Evolutionary conservation across 1,140 invertebrate genomes (phyloP), one percentile per base, ranked within the genome.

Genomic region (Drosophila triauraria): DNA sequence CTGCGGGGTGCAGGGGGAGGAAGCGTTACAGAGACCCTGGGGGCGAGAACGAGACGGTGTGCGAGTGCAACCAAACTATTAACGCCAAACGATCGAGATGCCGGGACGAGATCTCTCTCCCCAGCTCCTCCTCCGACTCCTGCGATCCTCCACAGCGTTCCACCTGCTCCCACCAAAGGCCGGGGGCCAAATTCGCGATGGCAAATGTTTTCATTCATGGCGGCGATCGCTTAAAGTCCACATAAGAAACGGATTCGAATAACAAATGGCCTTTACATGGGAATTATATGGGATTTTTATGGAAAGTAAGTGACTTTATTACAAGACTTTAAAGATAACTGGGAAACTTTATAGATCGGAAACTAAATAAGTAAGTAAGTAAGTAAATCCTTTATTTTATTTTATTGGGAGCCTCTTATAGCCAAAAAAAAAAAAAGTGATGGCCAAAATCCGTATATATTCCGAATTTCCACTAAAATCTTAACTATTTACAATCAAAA

Each of bases 151-250:
- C 17, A 27, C 17, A 59, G 10, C 25, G 48, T 86, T 86, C 83
- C 83, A 86, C 83, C 83, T 86, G 83, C 83, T 83, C 62, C 61
- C 74, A 74, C 40, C 67, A 59, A 61, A 72, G 53, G 78, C 79
- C 69, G 23, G 40, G 27, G 54, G 80, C 68, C 68, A 59, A 70
- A 70, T 64, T 61, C 78, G 64, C 78, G 64, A 50, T 67, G 42
- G 59, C 60, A 75, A 83, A 83, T 78, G 61, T 82, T 86, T 85
- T 85, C 82, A 85, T 85, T 85, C 82, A 87, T 83, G 58, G 65
- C 53, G 54, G 20, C 30, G 42, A 35, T 10, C 32, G 64, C 67
- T 13, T 38, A 68, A 25, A 32, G 40, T 54, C 44, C 38, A 58
- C 3, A 10, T 3, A 10, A 42, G 6, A 42, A 15, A 6, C 13